These are phyloP conservation scores for Trachops cirrhosus DNA, from an alignment of 2,797 vertebrate species.

Conservation along the genomic window DNA sequence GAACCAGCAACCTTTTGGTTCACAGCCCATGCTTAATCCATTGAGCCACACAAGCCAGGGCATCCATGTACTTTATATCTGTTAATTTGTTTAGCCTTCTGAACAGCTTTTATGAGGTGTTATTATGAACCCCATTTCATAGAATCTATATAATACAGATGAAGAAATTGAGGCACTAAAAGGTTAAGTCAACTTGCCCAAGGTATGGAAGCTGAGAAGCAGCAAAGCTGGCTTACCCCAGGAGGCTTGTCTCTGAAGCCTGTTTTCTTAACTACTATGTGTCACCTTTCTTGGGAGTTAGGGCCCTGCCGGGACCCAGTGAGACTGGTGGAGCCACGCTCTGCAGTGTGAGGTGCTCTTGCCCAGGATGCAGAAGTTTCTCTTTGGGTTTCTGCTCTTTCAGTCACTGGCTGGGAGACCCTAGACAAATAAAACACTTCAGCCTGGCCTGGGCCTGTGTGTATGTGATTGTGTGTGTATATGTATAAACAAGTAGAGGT, in stretches of 20 bases:
- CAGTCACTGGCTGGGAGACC: background rate
- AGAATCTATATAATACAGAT: background rate
- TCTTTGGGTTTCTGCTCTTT: background rate
- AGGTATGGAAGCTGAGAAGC: background rate
- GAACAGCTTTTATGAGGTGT: accelerated
- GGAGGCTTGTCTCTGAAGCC: background rate
- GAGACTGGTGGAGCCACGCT: background rate
- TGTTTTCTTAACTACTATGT: background rate
- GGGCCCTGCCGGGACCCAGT: background rate
- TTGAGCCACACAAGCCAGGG: too few relatives aligned
- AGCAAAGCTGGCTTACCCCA: background rate
- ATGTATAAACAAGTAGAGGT: background rate
- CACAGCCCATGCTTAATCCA: too few relatives aligned
- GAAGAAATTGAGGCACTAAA: background rate
- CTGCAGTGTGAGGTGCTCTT: background rate
- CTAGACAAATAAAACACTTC: background rate
- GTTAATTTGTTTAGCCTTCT: background rate
- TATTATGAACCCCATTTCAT: background rate
- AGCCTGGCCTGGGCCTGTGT: background rate
- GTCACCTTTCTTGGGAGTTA: background rate
- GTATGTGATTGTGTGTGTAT: background rate
- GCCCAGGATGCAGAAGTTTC: background rate
- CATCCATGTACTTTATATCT: background rate
- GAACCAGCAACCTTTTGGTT: too few relatives aligned
- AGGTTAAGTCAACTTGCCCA: background rate